Evolutionary conservation across 2,888 invertebrate species (phyloP), one percentile per base, ranked within the genome.

Genomic region (Ophioninae sp.): DNA sequence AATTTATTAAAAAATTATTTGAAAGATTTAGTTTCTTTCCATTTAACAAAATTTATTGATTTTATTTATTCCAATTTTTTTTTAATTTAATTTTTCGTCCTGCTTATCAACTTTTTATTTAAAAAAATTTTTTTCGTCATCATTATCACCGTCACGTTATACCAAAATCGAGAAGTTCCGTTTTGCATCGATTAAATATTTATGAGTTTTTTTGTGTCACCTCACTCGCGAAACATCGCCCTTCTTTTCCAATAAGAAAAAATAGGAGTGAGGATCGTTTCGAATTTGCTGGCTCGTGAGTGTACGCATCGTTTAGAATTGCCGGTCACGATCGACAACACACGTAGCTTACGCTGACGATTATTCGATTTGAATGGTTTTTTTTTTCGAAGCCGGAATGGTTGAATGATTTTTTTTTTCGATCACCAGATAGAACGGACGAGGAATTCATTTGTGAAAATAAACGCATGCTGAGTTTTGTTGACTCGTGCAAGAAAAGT

Each of bases 161-260:
- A 51, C 17, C 72, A 73, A 76, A 58, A 37, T 56, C 65, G 56
- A 23, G 20, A 59, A 67, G 59, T 79, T 79, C 73, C 79, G 72
- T 79, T 71, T 67, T 59, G n/a, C 79, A 67, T 30, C 51, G 23
- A 17, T 44, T 20, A 20, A 82, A 73, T 79, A 79, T 79, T 81
- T 64, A 72, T 73, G 79, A 73, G 72, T 59, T 67, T 37, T 59
- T 73, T 80, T 68, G 64, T 82, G 69, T 78, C 41, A 69, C 44
- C 72, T 67, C 64, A 58, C 56, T 58, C 58, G 69, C 78, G 37
- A 68, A 39, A 13, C 39, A 64, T 6, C 30, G n/a, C 17, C 51
- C 41, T 51, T 64, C 30, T 51, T 64, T n/a, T 44, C 39, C 20
- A 68, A 73, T 13, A 58, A 39, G 10, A 41, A 23, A 67, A 73